Conservation (phyloP, 1,140 invertebrate species). For the Cotesia glomerata region DNA sequence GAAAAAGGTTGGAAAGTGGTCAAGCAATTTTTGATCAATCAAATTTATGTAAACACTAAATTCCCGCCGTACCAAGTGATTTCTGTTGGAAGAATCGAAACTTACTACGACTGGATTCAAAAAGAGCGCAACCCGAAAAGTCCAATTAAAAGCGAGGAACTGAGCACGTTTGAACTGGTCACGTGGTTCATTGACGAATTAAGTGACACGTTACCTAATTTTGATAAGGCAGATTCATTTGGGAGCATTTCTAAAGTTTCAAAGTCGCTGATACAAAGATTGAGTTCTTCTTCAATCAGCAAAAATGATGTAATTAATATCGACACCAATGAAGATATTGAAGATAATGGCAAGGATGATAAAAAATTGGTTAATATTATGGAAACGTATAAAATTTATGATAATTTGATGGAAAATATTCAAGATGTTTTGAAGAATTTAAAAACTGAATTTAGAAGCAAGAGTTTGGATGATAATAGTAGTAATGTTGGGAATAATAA, state of each 20-base stretch:
- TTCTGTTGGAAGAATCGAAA: conserved; percentile 39
- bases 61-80: conserved; percentile 37
- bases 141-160: background rate
- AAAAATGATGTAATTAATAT: no score
- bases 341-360: no score
- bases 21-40: conserved; percentile 49
- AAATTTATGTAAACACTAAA: conserved; percentile 41
- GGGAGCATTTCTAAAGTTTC: no score
- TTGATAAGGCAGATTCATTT: no score
- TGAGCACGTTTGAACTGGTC: conserved; percentile 7
- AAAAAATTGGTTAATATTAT: background rate
- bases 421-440: conserved; percentile 8
- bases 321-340: no score
- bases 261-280: no score
- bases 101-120: conserved; percentile 43
- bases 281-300: no score
- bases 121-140: conserved; percentile 20
- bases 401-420: conserved; percentile 18
- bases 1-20: conserved; percentile 48
- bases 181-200: conserved; percentile 24
- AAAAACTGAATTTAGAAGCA: background rate
- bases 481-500: background rate
- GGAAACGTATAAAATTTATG: conserved; percentile 14
- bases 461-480: background rate
- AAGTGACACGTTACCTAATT: conserved; percentile 13